Base-by-base conservation (phyloP, 92 coral and sea anemone genomes). In the Plumapathes pennacea region DNA sequence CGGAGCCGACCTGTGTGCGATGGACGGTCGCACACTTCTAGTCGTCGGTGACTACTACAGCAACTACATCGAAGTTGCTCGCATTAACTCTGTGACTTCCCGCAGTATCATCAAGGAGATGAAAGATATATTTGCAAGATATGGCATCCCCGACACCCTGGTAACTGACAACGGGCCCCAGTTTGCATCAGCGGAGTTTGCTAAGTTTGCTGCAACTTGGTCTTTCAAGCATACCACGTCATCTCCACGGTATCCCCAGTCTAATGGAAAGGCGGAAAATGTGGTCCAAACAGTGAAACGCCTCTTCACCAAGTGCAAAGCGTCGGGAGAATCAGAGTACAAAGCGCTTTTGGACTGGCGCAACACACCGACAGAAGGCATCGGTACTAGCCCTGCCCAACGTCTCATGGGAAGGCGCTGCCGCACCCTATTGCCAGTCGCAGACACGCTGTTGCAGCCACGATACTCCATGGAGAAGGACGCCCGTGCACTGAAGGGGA, bases 321-420 rank as follows among this genome's bases (percentile, higher is more conserved):
- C 56, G 21, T 50, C 69, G 1, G 52, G 39, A 1, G 48, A 30
- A 46, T 38, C 67, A 57, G 69, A 7, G 67, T 39, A 25, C 59
- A 69, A 11, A 20, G 45, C 14, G 60, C 47, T 25, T 44, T 40
- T 1, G 50, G 71, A 21, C 71, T 62, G 3, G 79, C 72, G 0
- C 72, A 62, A 37, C 64, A 64, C 60, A 34, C 72, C 72, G n/a
- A 57, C 78, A 7, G 67, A 39, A 25, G 70, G 77, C 5, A 20
- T 58, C 14, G 60, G 59, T 25, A 58, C 51, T 1, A 60, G 71
- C 32, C 71, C 71, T 1, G 79, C 72, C 0, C 72, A 62, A 37
- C 64, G 72, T 22, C 48, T 72, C 2, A 72, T 62, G 80, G 56
- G 64, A 26, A 27, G 69, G 24, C 62, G 62, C 26, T 66, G 62